Evolutionary conservation across 2,888 invertebrate genomes (phyloP).

Genomic region (Cancer borealis): DNA sequence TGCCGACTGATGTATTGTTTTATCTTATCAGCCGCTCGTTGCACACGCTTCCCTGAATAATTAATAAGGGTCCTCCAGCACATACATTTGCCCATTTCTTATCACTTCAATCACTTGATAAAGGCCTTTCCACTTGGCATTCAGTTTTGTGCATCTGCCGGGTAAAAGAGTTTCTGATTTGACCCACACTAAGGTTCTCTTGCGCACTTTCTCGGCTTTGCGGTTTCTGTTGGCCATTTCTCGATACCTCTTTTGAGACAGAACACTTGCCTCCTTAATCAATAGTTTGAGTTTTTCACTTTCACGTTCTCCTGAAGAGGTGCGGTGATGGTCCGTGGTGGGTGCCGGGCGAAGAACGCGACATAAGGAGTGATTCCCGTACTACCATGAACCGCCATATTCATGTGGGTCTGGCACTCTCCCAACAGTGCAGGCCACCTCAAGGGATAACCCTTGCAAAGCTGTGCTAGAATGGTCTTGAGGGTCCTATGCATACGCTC

Average conservation of each 20-base stretch:
- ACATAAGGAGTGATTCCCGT: not conserved
- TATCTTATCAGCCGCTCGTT: not conserved
- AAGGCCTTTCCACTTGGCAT: not conserved
- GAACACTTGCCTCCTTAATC: not conserved
- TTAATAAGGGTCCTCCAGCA: not conserved
- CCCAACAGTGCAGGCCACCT: not conserved
- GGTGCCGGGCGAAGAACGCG: not conserved
- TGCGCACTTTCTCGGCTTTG: not conserved
- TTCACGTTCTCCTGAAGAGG: not conserved
- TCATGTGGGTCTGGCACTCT: not conserved
- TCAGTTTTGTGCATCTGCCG: not conserved
- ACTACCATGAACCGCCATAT: not conserved
- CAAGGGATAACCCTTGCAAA: slow-evolving; percentile 43
- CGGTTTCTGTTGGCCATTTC: not conserved
- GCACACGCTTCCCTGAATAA: not conserved
- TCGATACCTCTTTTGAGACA: not conserved
- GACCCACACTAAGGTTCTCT: not conserved
- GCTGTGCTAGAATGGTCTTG: not conserved
- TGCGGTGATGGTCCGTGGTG: not conserved
- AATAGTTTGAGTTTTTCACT: not conserved
- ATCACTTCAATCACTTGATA: not conserved
- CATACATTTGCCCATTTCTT: not conserved
- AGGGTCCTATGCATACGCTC: slow-evolving; percentile 36
- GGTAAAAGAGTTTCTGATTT: not conserved
- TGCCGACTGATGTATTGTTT: too few species aligned